Evolutionary conservation across 2,797 vertebrate species (phyloP).

Genomic region (Tadarida brasiliensis): DNA sequence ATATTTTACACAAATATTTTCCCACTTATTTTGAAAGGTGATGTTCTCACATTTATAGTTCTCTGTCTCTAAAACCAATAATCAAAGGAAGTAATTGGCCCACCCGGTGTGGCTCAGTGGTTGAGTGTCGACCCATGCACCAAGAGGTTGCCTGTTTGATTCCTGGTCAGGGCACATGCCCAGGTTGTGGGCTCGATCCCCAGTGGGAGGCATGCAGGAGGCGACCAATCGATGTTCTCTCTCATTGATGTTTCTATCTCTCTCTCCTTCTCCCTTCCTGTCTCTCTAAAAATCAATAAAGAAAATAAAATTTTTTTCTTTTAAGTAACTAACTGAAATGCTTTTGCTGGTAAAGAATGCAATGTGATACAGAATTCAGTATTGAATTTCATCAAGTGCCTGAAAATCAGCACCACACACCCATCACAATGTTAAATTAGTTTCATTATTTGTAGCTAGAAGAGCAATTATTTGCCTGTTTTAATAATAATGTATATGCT

Average conservation of each 20-base stretch:
- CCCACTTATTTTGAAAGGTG: not conserved
- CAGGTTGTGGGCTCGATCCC: too few relatives aligned
- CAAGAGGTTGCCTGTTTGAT: too few relatives aligned
- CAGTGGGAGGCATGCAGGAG: too few relatives aligned
- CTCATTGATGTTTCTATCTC: too few relatives aligned
- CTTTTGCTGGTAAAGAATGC: not conserved
- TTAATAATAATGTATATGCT: not conserved
- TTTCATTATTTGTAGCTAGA: not conserved
- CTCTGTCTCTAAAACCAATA: not conserved
- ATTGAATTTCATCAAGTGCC: not conserved
- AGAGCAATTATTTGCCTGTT: not conserved
- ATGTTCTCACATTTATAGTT: not conserved
- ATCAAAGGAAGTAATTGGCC: not conserved
- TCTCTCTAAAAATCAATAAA: too few relatives aligned
- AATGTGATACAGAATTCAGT: conserved; percentile 19
- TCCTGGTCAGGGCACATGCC: too few relatives aligned
- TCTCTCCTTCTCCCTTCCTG: too few relatives aligned
- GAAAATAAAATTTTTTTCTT: too few relatives aligned
- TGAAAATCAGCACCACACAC: not conserved
- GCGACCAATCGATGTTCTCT: too few relatives aligned
- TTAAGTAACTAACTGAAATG: not conserved
- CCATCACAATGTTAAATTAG: not conserved
- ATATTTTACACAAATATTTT: not conserved
- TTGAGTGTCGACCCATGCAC: too few relatives aligned
- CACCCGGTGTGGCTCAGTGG: too few relatives aligned